A percentile compares a stretch with the other conserved stretches of the same genome.
These are phyloP conservation scores for Torymus aiolomorphi DNA, from an alignment of 2,888 invertebrate species.

Conservation along the genomic window DNA sequence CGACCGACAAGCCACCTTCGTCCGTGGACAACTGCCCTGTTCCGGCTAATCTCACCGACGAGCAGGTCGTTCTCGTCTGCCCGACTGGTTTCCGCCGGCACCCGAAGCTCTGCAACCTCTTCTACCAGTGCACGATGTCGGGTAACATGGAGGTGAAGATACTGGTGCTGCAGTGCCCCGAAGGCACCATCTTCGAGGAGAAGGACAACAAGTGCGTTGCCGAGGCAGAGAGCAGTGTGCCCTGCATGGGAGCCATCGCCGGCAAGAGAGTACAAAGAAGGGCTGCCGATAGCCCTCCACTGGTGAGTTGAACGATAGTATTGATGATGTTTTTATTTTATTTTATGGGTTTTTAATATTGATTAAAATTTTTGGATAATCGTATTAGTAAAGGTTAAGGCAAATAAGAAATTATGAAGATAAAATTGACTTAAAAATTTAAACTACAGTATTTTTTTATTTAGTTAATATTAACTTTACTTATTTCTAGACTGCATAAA, in stretches of 20 bases:
- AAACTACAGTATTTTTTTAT: too few species aligned
- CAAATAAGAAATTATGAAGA: too few species aligned
- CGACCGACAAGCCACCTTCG: constrained; percentile 61
- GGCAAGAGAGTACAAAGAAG: constrained; percentile 78
- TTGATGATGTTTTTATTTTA: not conserved
- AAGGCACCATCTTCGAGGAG: constrained; percentile 86
- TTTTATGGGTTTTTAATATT: too few species aligned
- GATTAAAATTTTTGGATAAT: too few species aligned
- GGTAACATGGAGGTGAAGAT: constrained; percentile 84
- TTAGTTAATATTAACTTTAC: too few species aligned
- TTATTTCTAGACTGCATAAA: too few species aligned
- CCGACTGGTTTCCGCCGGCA: constrained; percentile 90
- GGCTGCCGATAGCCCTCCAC: constrained; percentile 76
- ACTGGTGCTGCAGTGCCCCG: constrained; percentile 85
- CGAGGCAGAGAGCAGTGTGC: constrained; percentile 78
- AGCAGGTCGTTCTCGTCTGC: constrained; percentile 85
- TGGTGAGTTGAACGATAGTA: constrained; percentile 77
- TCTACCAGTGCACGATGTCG: constrained; percentile 87
- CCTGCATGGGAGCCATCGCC: constrained; percentile 79
- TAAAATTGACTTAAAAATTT: too few species aligned
- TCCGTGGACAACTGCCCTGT: constrained; percentile 66
- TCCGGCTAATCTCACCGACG: constrained; percentile 78
- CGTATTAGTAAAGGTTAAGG: too few species aligned
- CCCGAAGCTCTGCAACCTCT: constrained; percentile 88
- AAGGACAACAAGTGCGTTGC: constrained; percentile 84